These are phyloP conservation scores for Sisyra terminalis DNA, from an alignment of 2,888 invertebrate species.

Conservation along the genomic window DNA sequence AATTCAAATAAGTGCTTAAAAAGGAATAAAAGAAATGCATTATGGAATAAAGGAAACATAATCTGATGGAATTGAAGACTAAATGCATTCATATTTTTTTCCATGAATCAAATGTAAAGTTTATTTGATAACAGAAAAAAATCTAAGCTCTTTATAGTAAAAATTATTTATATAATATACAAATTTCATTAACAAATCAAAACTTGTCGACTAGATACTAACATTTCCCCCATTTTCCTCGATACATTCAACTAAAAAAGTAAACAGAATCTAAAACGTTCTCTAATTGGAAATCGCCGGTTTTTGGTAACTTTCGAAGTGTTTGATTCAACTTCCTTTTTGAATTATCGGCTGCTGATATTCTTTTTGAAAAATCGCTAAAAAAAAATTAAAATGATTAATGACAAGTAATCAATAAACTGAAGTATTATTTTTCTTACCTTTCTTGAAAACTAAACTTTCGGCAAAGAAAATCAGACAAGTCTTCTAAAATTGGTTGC, in stretches of 20 bases:
- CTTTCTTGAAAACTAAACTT: constrained; percentile 45
- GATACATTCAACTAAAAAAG: constrained; percentile 57
- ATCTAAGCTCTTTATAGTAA: too few relatives aligned
- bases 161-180: too few relatives aligned
- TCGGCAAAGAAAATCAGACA: constrained; percentile 55
- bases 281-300: constrained; percentile 60
- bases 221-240: constrained; percentile 4
- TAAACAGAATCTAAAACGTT: constrained; percentile 64
- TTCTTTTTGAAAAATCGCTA: constrained; percentile 33
- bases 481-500: constrained; percentile 75
- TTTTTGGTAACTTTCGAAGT: constrained; percentile 47
- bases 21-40: neutral
- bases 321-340: constrained; percentile 44
- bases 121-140: too few relatives aligned
- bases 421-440: constrained; percentile 31
- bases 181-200: neutral
- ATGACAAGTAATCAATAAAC: too few relatives aligned
- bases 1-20: too few relatives aligned
- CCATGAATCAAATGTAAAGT: too few relatives aligned
- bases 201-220: neutral
- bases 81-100: too few relatives aligned
- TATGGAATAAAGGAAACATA: too few relatives aligned
- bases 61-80: too few relatives aligned
- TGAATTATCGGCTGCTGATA: constrained; percentile 33
- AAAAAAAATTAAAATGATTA: constrained; percentile 14